Evolutionary conservation across 1,140 invertebrate species (phyloP).

Genomic region (Formica selysi): DNA sequence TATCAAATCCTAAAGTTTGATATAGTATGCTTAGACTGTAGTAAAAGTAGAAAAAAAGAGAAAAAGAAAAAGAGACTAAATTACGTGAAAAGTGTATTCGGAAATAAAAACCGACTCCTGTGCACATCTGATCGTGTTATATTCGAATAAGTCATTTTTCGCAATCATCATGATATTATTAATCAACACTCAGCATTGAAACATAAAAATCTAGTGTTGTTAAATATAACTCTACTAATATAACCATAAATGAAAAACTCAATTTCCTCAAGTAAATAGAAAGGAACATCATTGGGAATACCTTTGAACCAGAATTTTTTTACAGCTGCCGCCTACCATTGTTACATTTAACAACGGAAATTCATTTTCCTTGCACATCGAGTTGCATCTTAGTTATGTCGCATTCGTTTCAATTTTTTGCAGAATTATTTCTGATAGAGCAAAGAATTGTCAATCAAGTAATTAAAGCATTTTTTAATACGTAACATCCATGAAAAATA

Average conservation of each 20-base stretch:
- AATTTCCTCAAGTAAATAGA: slow-evolving; percentile 81
- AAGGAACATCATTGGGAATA: slow-evolving; percentile 83
- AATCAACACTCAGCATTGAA: slow-evolving; percentile 82
- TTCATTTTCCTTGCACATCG: slow-evolving; percentile 69
- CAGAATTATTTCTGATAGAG: neutral
- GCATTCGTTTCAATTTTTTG: slow-evolving; percentile 46
- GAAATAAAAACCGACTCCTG: slow-evolving; percentile 77
- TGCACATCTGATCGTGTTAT: slow-evolving; percentile 75
- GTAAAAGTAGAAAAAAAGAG: slow-evolving; percentile 65
- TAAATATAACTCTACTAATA: slow-evolving; percentile 79
- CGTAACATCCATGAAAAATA: slow-evolving; percentile 23
- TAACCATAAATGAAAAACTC: slow-evolving; percentile 81
- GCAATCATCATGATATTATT: slow-evolving; percentile 77
- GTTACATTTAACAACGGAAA: slow-evolving; percentile 72
- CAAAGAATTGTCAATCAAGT: neutral
- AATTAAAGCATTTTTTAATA: slow-evolving; percentile 22
- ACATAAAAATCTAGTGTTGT: slow-evolving; percentile 83
- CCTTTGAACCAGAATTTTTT: slow-evolving; percentile 74
- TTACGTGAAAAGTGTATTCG: slow-evolving; percentile 75
- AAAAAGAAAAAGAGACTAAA: slow-evolving; percentile 65
- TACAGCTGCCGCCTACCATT: slow-evolving; percentile 79
- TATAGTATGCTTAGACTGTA: slow-evolving; percentile 80
- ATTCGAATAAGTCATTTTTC: slow-evolving; percentile 78
- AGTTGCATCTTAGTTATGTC: slow-evolving; percentile 75
- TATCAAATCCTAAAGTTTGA: slow-evolving; percentile 79